Base-by-base conservation (phyloP, 2,888 invertebrate genomes). In the Ryuthela nishihirai region DNA sequence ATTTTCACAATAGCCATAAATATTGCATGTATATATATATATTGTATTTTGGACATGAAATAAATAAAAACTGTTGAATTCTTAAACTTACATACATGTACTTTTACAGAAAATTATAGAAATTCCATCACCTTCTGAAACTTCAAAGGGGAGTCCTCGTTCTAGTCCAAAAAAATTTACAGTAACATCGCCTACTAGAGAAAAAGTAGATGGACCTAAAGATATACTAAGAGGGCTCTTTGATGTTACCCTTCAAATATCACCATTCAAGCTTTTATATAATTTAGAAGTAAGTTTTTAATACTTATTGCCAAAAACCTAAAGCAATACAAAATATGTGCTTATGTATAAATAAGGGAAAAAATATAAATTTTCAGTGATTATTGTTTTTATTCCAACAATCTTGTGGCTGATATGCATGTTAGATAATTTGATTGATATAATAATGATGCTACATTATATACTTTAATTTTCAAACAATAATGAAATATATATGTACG, bases 191-290 rank as follows among this genome's bases (percentile, higher is more conserved):
- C 52, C 56, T 15, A 45, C 43, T 18, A 63, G 60, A 43, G 59
- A 64, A 26, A 48, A 65, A 20, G 55, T 47, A 36, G 65, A 66
- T 36, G 54, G 55, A 39, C 68, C 48, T 7, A 55, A 71, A 59
- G 73, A 74, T 29, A 64, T 71, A 15, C 69, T 77, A 38, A 71
- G 70, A 61, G 62, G 67, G 4, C 64, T 76, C 46, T 73, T 76
- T 68, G 74, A 74, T 67, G 69, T 71, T 40, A 66, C 65, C 20
- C 45, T 44, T 35, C 52, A 45, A 18, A 42, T 50, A 24, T 52
- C 62, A n/a, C 62, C 62, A 41, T 77, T 76, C 64, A 71, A 75
- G 56, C 71, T 77, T n/a, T 69, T 76, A 20, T 77, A 77, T 62
- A 76, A 76, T 65, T 67, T 77, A 24, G 76, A 77, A 72, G 76